A percentile compares a stretch with the other conserved stretches of the same genome.
Evolutionary conservation across 2,113 vertebrate genomes (phyloP).

Genomic region (Corythoichthys intestinalis): DNA sequence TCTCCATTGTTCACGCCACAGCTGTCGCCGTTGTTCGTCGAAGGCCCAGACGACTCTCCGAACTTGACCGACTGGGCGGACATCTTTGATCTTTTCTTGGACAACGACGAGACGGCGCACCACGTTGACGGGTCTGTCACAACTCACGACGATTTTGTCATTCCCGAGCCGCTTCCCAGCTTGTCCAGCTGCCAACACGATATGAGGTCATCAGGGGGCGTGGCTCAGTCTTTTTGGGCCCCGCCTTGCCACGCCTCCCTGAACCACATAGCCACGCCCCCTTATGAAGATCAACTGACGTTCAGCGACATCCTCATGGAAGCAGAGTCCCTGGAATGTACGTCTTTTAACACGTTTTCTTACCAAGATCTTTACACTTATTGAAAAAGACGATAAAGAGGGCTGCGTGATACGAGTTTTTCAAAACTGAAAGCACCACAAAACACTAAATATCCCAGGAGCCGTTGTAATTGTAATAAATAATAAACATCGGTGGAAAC

Average conservation of each 20-base stretch:
- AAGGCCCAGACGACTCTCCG: conserved; percentile 16
- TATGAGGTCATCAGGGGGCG: conserved; percentile 60
- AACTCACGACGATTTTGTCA: not conserved
- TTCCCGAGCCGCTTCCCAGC: conserved; percentile 19
- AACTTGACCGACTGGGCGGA: conserved; percentile 49
- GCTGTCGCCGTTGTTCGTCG: conserved; percentile 45
- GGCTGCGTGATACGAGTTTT: no score
- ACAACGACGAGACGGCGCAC: conserved; percentile 34
- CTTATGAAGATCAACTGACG: conserved; percentile 67
- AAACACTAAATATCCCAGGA: no score
- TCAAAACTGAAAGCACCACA: no score
- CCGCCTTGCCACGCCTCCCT: conserved; percentile 30
- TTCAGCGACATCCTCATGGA: conserved; percentile 72
- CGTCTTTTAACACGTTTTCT: not conserved
- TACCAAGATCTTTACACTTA: not conserved
- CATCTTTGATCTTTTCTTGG: conserved; percentile 46
- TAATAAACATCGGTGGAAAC: no score
- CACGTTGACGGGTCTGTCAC: not conserved
- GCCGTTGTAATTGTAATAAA: no score
- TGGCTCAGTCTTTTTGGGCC: conserved; percentile 73
- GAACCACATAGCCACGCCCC: conserved; percentile 51
- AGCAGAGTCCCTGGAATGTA: not conserved
- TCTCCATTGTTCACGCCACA: conserved; percentile 36
- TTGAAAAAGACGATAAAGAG: not conserved
- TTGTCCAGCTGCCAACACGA: conserved; percentile 13